These are phyloP conservation scores for Paguma larvata DNA, from an alignment of 2,797 vertebrate species.

Conservation along the genomic window DNA sequence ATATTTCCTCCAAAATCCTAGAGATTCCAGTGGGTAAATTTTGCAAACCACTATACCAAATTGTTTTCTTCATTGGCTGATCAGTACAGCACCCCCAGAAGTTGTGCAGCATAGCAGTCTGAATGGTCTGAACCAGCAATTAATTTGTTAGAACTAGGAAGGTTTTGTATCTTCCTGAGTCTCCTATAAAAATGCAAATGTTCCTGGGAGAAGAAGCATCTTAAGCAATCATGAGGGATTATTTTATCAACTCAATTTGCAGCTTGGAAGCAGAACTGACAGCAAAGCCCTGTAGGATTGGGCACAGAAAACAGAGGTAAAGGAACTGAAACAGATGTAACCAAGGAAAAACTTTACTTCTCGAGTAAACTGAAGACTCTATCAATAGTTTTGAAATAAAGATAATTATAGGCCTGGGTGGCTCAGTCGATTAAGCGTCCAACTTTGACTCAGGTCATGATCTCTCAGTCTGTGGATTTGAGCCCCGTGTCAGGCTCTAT, in stretches of 20 bases:
- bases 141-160: constrained; percentile 4
- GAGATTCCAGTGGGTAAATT: not conserved
- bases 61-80: not conserved
- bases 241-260: constrained; percentile 50
- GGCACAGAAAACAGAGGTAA: not conserved
- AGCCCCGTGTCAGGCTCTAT: too few species aligned
- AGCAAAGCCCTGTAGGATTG: not conserved
- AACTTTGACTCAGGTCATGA: too few species aligned
- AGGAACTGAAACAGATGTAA: not conserved
- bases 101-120: not conserved
- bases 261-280: not conserved
- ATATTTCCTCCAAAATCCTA: not conserved
- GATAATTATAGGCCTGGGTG: not conserved
- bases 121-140: not conserved
- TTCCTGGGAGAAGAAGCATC: constrained; percentile 41
- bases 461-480: too few species aligned
- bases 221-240: not conserved
- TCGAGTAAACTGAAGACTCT: not conserved
- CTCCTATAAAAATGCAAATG: constrained; percentile 45
- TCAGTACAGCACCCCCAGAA: not conserved
- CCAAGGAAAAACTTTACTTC: not conserved
- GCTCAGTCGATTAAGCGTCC: too few species aligned
- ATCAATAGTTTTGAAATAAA: constrained; percentile 36
- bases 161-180: not conserved
- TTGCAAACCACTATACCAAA: constrained; percentile 16